A percentile compares a stretch with the other conserved stretches of the same genome.
Evolutionary conservation across 2,888 invertebrate genomes (phyloP).

Genomic region (Pterobdella sp.): DNA sequence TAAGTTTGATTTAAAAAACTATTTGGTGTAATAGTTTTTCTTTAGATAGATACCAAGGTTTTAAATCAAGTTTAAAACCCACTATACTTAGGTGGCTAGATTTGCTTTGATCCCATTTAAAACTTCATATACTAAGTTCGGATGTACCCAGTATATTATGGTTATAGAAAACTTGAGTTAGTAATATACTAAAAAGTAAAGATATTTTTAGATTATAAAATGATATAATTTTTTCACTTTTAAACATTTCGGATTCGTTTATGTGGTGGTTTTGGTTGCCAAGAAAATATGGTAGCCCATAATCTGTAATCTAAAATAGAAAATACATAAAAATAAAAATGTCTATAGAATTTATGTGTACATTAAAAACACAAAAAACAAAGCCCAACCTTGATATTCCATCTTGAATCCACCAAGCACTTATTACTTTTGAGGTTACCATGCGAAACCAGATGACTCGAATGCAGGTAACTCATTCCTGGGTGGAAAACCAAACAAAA

Average conservation of each 20-base stretch:
- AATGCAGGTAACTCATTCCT: conserved; percentile 2
- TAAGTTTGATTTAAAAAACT: background rate
- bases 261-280: too few species aligned
- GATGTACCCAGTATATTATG: too few species aligned
- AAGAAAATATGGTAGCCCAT: background rate
- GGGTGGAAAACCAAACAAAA: background rate
- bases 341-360: background rate
- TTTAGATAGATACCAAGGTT: background rate
- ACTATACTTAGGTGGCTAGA: too few species aligned
- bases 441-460: conserved; percentile 42
- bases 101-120: too few species aligned
- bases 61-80: too few species aligned
- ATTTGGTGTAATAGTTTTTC: background rate
- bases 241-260: too few species aligned
- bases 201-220: too few species aligned
- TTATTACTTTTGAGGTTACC: conserved; percentile 48
- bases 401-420: conserved; percentile 48
- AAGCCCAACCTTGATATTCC: conserved; percentile 41
- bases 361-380: background rate
- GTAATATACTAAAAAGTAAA: too few species aligned
- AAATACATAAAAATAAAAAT: background rate
- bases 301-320: background rate
- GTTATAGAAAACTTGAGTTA: too few species aligned
- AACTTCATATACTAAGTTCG: too few species aligned
- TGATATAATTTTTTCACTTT: too few species aligned